Percentiles rank a stretch among this genome's conserved stretches.
Conservation (phyloP, 2,797 vertebrate genomes). For the Tragelaphus eurycerus region DNA sequence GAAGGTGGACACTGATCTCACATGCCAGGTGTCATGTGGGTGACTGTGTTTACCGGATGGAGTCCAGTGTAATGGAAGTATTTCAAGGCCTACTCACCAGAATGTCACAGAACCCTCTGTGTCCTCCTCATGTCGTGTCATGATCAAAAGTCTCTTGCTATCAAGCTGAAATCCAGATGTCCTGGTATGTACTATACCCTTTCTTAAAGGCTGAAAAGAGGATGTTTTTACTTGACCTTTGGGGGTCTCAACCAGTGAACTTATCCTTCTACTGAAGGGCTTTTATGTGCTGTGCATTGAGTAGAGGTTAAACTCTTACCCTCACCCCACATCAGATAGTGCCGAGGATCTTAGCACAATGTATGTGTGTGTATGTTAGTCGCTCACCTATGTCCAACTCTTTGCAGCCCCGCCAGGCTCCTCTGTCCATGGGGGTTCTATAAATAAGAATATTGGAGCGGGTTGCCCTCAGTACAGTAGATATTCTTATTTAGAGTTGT, state of each 20-base stretch:
- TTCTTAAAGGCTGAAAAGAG: not conserved
- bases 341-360: not conserved
- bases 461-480: not conserved
- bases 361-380: not conserved
- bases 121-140: not conserved
- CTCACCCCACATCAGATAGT: not conserved
- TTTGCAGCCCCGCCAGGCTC: not conserved
- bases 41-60: not conserved
- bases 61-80: not conserved
- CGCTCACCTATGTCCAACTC: not conserved
- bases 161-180: not conserved
- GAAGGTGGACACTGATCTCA: not conserved
- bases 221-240: not conserved
- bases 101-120: not conserved
- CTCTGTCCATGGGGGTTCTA: not conserved
- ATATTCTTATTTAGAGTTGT: not conserved
- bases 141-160: not conserved
- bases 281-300: not conserved
- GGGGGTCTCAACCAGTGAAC: not conserved
- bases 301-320: not conserved
- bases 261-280: not conserved
- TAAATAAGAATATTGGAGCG: not conserved
- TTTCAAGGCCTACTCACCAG: not conserved
- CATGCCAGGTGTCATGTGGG: too few species aligned
- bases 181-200: not conserved